Evolutionary conservation across 2,797 vertebrate genomes (phyloP), one percentile per base, ranked within the genome.

Genomic region (Acipenser transmontanus): DNA sequence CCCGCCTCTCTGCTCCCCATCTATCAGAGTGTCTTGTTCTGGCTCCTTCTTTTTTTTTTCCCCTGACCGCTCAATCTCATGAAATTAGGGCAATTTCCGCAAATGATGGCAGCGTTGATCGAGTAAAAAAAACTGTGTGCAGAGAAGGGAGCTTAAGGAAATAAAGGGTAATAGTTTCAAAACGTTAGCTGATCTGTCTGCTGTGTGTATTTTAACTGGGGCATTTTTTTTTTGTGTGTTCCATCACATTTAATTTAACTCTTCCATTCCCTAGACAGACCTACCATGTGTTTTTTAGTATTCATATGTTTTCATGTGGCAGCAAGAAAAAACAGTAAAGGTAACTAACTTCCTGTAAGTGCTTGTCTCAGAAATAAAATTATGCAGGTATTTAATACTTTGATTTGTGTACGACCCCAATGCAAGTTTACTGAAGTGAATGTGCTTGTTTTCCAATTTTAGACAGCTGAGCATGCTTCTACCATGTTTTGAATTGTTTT

Each of bases 221-320:
- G 51, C 47, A 7, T 11, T 20, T 34, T 59, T 66, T 12, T 8
- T 57, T 57, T 13, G 3, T 34, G 34, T 34, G 34, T 34, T 34
- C 10, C 8, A 48, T 66, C 54, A 48, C 34, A 8, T 66, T 49
- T 59, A 13, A 66, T 66, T 66, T 59, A 66, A 59, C 64, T 66
- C 12, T 13, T 59, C 8, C 47, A 8, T 66, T 47, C 54, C 63
- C 51, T n/a, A 47, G 6, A 8, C 47, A 66, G 52, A 47, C 64
- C 47, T 9, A 47, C 7, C 59, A 4, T 66, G 17, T 14, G 47
- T 52, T 47, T 17, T 20, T 10, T 54, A 65, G n/a, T 56, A 12
- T 65, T 47, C 20, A n/a, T n/a, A 57, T n/a, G 54, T 57, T 11
- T 54, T 51, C 54, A 5, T n/a, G 10, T n/a, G 13, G 48, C 34